These are phyloP conservation scores for Takifugu rubripes DNA, from an alignment of 2,797 vertebrate genomes.

Conservation along the genomic window DNA sequence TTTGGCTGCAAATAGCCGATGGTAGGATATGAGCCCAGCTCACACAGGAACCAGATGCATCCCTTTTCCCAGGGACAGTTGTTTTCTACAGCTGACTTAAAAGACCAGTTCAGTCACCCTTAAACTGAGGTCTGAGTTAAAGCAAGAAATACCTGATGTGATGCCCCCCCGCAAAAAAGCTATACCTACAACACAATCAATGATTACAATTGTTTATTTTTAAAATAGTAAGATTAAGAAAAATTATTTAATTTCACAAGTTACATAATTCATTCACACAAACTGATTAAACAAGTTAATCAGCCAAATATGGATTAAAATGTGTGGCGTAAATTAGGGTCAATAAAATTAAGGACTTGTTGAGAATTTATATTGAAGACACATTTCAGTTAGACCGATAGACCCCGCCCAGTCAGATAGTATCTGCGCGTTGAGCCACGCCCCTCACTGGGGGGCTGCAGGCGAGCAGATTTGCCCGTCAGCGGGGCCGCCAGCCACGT, in stretches of 20 bases:
- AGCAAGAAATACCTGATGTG: not conserved
- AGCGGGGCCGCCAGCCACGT: conserved; percentile 51
- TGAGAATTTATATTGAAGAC: too few species aligned
- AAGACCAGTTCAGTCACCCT: not conserved
- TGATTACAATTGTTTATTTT: too few species aligned
- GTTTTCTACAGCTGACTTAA: not conserved
- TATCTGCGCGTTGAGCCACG: not conserved
- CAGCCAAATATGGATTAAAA: too few species aligned
- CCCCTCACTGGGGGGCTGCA: not conserved
- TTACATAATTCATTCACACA: too few species aligned
- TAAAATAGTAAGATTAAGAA: too few species aligned
- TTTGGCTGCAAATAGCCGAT: conserved; percentile 1
- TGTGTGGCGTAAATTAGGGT: too few species aligned
- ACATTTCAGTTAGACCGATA: too few species aligned
- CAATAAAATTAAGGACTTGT: too few species aligned
- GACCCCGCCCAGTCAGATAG: conserved; percentile 28
- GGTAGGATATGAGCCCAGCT: conserved; percentile 43
- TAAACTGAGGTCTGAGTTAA: not conserved
- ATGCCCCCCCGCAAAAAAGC: too few species aligned
- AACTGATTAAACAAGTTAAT: too few species aligned
- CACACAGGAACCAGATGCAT: conserved; percentile 53
- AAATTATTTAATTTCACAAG: too few species aligned
- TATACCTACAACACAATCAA: too few species aligned
- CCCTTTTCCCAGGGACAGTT: conserved; percentile 13
- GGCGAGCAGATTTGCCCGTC: conserved; percentile 3